Base-by-base conservation (phyloP, 1,140 invertebrate species). In the Euura lappo region DNA sequence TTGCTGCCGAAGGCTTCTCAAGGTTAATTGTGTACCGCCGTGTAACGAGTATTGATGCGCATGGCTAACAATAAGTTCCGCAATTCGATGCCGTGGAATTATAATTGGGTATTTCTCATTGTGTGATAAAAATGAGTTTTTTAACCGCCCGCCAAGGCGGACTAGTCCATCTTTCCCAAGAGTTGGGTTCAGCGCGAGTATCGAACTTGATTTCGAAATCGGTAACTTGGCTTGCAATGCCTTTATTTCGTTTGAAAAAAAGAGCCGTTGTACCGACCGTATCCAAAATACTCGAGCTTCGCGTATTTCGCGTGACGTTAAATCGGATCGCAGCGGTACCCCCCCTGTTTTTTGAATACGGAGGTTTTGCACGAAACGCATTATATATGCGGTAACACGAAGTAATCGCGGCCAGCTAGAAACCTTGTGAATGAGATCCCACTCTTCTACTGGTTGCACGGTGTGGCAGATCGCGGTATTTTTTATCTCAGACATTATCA, bases 151-250 rank as follows among this genome's bases (percentile, higher is more conserved):
- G 10, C 28, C 47, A 5, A 71, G n/a, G 13, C 51, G 70, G 3
- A 70, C 6, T 13, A 70, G 45, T 44, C 69, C 69, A 28, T 28
- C 28, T 28, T 0, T 28, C 28, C 28, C 28, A 28, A 28, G 28
- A 28, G 45, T 44, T 28, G 69, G 10, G 69, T 70, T 6, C 10
- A 71, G 46, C 28, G 71, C 65, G 44, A 45, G 43, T 7, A 72
- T 4, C 11, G 44, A 44, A 45, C 28, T 28, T 28, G 28, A 28
- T 28, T 28, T 28, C 1, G 28, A 28, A 28, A 28, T 28, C 28
- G 28, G 28, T 28, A 28, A 28, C 1, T 28, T 28, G 1, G 28
- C 28, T 44, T 72, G 65, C 7, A 65, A 66, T 72, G 65, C 43
- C 6, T 45, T 28, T 7, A 67, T 72, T 44, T 65, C 8, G 2